Conservation (phyloP, 2,113 vertebrate genomes). For the Antechinus flavipes region DNA sequence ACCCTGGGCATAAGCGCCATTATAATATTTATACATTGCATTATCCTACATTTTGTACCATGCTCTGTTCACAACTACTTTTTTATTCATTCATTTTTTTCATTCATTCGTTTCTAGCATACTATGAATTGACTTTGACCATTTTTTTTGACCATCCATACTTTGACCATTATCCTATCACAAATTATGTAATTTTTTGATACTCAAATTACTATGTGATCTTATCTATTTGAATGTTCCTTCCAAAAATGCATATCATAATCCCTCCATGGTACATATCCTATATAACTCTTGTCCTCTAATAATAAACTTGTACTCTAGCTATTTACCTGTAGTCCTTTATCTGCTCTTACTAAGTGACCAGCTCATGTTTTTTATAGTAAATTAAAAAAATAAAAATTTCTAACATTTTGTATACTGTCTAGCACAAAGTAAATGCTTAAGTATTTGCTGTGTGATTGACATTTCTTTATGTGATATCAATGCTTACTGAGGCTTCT, state of each 20-base stretch:
- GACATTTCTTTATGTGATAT: neutral
- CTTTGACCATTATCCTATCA: neutral
- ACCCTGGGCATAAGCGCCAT: neutral
- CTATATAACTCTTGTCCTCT: neutral
- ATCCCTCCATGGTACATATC: neutral
- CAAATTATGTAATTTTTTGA: neutral
- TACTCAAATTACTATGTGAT: neutral
- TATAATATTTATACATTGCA: neutral
- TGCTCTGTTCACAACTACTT: neutral
- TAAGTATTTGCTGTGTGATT: neutral
- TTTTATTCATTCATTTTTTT: conserved; percentile 4
- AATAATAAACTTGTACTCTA: neutral
- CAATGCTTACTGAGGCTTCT: neutral
- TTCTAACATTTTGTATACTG: neutral
- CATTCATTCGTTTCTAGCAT: neutral
- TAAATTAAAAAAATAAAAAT: neutral
- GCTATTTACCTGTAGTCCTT: neutral
- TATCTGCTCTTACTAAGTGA: neutral
- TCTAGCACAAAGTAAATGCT: neutral
- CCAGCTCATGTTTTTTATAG: neutral
- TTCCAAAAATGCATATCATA: neutral
- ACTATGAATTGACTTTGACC: neutral
- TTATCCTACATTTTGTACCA: neutral
- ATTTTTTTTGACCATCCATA: neutral
- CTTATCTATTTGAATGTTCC: neutral